phyloP scores from a whole-genome alignment of 2,797 vertebrate species.

The Catostomus latipinnis region DNA sequence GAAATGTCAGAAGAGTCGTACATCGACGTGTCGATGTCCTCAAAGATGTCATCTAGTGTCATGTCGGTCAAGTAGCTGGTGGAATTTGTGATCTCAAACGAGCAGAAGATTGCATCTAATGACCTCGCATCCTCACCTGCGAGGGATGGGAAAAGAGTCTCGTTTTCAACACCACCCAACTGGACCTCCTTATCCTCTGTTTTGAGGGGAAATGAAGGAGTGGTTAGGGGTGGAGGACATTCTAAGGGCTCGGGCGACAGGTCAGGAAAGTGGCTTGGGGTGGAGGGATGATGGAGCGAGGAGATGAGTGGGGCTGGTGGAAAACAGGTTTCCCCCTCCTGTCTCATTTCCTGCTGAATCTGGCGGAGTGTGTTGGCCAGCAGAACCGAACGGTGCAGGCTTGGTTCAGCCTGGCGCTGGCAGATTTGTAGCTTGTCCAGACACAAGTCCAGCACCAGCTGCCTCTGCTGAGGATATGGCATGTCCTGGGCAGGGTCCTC shows the following conservation, averaged over 20 bases:
- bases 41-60: conserved; percentile 83
- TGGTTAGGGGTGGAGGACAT: conserved; percentile 53
- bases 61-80: conserved; percentile 85
- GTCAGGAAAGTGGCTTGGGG: conserved; percentile 51
- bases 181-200: conserved; percentile 21
- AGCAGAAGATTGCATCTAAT: conserved; percentile 77
- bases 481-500: conserved; percentile 76
- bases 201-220: conserved; percentile 11
- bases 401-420: conserved; percentile 79
- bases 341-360: conserved; percentile 82
- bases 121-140: conserved; percentile 64
- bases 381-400: conserved; percentile 82
- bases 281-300: conserved; percentile 35
- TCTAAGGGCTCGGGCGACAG: conserved; percentile 64
- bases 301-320: conserved; percentile 36
- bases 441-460: conserved; percentile 83
- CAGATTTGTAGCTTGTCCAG: conserved; percentile 81
- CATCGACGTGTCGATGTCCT: conserved; percentile 86
- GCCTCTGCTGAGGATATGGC: conserved; percentile 80
- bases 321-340: conserved; percentile 69
- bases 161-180: conserved; percentile 4
- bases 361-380: conserved; percentile 84
- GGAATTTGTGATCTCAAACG: conserved; percentile 83
- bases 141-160: background rate
- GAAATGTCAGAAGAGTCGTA: conserved; percentile 79